Conservation (phyloP, 2,797 vertebrate species). For the Scomberomorus guttatus region DNA sequence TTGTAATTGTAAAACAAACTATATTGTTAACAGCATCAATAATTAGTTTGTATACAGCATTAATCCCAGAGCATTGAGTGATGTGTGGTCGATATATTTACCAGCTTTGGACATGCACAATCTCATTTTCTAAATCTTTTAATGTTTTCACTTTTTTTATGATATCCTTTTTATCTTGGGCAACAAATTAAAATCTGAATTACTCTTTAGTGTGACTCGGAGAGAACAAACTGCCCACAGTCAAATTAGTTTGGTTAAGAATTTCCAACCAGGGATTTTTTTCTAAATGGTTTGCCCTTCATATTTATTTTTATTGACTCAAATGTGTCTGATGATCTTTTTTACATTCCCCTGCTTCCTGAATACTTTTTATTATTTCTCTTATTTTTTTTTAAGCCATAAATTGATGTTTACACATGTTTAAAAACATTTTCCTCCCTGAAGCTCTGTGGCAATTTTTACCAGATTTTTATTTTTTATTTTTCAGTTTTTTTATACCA, state of each 20-base stretch:
- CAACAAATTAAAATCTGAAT: too few relatives aligned
- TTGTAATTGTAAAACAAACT: too few relatives aligned
- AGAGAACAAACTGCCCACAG: neutral
- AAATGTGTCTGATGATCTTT: neutral
- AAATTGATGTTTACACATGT: conserved; percentile 10
- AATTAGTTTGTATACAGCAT: too few relatives aligned
- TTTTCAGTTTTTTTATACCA: neutral
- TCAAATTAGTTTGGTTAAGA: neutral
- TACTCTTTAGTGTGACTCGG: too few relatives aligned
- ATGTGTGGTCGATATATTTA: too few relatives aligned
- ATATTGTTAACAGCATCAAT: too few relatives aligned
- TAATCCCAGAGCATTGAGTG: too few relatives aligned
- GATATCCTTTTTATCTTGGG: too few relatives aligned
- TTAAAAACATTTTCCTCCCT: neutral
- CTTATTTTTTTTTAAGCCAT: neutral
- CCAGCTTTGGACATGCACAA: too few relatives aligned
- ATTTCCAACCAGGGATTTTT: neutral
- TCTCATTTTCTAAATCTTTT: too few relatives aligned
- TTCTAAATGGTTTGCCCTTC: neutral
- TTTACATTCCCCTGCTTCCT: neutral
- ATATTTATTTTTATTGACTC: neutral
- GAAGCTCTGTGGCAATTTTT: neutral
- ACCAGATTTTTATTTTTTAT: conserved; percentile 2
- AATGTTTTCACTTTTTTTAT: too few relatives aligned
- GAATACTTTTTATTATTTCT: neutral